phyloP scores from a whole-genome alignment of 1,140 invertebrate species.

The Drosophila guanche region DNA sequence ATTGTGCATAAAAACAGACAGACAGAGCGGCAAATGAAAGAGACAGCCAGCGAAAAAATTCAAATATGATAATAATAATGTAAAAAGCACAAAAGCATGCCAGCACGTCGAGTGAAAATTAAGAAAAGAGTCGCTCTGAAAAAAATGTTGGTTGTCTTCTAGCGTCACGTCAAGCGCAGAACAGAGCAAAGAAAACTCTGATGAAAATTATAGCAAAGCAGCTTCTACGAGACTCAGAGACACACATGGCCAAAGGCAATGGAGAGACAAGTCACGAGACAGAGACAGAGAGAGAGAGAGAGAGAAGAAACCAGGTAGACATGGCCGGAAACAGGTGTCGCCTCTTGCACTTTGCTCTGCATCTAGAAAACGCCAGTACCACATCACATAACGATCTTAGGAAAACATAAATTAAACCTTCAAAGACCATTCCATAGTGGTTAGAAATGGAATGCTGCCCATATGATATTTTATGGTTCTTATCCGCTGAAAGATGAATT shows the following conservation, averaged over 20 bases:
- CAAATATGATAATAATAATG: constrained; percentile 81
- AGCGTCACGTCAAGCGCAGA: constrained; percentile 30
- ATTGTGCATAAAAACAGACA: constrained; percentile 47
- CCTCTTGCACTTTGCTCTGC: constrained; percentile 49
- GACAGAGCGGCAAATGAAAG: constrained; percentile 13
- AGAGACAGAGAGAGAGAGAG: constrained; percentile 9
- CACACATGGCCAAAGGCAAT: constrained; percentile 17
- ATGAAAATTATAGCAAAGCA: constrained; percentile 66
- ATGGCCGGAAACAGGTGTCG: constrained; percentile 73
- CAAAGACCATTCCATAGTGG: constrained; percentile 10
- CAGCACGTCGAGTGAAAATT: constrained; percentile 78
- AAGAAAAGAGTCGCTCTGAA: constrained; percentile 55
- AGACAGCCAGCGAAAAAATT: constrained; percentile 48
- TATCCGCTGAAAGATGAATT: constrained; percentile 23
- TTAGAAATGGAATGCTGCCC: constrained; percentile 3
- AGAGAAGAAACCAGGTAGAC: constrained; percentile 38
- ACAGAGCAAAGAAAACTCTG: constrained; percentile 40
- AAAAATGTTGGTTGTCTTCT: constrained; percentile 37
- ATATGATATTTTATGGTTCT: constrained; percentile 12
- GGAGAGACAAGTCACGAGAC: not conserved
- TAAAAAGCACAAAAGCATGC: constrained; percentile 62
- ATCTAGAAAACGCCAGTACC: constrained; percentile 12
- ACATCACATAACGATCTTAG: constrained; percentile 1
- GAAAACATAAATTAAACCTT: constrained; percentile 36
- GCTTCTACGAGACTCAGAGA: not conserved